Percentiles rank a stretch among this genome's conserved stretches.
These are phyloP conservation scores for Cephalophus harveyi DNA, from an alignment of 2,113 vertebrate species.

Conservation along the genomic window DNA sequence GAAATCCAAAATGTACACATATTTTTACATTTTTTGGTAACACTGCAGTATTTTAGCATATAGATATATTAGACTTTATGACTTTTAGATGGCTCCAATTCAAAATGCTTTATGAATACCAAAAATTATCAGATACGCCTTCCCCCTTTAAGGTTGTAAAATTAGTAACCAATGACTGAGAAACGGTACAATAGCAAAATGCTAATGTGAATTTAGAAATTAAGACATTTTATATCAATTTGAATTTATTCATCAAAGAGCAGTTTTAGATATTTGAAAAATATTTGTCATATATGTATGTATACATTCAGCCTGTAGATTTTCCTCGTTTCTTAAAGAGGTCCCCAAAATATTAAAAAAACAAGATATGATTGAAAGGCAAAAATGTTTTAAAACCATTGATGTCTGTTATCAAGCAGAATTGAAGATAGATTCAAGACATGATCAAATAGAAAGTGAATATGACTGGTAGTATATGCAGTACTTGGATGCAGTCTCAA, in stretches of 20 bases:
- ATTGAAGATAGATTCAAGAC: not conserved
- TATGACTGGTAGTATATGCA: not conserved
- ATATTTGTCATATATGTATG: not conserved
- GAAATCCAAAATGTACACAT: not conserved
- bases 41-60: not conserved
- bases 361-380: not conserved
- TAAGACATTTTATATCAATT: not conserved
- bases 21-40: not conserved
- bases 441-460: not conserved
- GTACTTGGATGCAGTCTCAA: too few species aligned
- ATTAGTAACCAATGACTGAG: not conserved
- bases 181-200: not conserved
- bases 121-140: not conserved
- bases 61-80: not conserved
- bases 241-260: not conserved
- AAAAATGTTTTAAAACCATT: not conserved
- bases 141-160: not conserved
- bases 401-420: not conserved
- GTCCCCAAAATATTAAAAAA: not conserved
- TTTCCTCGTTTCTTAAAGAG: conserved; percentile 8
- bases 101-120: not conserved
- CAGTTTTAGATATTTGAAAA: not conserved
- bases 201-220: not conserved
- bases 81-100: not conserved
- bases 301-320: not conserved